A percentile compares a stretch with the other conserved stretches of the same genome.
phyloP scores from a whole-genome alignment of 1,140 invertebrate genomes.

The Bombus haemorrhoidalis region DNA sequence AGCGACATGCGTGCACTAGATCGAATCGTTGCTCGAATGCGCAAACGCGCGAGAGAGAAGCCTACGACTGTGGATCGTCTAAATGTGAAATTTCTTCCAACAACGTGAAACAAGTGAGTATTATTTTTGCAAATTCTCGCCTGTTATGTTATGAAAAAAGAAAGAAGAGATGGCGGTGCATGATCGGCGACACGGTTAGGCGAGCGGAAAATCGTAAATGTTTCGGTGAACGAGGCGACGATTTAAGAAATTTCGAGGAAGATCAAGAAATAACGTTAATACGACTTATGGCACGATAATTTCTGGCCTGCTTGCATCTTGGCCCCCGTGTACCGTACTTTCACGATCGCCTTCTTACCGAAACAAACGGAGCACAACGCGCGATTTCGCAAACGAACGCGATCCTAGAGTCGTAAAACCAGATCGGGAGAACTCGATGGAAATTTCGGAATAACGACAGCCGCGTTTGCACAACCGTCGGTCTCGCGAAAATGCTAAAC shows the following conservation, averaged over 20 bases:
- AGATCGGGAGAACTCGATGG: background rate
- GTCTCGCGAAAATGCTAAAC: slow-evolving; percentile 48
- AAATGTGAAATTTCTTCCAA: background rate
- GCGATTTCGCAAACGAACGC: slow-evolving; percentile 11
- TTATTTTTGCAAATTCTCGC: no score
- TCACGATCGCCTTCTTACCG: background rate
- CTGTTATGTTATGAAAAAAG: no score
- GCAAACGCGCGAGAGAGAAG: background rate
- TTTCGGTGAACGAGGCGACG: no score
- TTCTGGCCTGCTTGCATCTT: no score
- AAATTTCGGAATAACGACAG: slow-evolving; percentile 28
- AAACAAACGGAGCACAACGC: background rate
- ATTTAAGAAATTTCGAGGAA: no score
- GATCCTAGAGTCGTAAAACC: background rate
- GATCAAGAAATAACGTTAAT: no score
- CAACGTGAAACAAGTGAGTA: no score
- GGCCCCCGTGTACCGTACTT: background rate
- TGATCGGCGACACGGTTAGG: no score
- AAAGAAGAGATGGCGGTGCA: no score
- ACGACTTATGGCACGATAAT: no score
- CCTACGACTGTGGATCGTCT: background rate
- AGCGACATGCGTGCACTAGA: slow-evolving; percentile 15
- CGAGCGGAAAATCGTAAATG: no score
- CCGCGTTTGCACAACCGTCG: slow-evolving; percentile 9
- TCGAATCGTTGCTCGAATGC: slow-evolving; percentile 31